Percentiles rank a stretch among this genome's conserved stretches.
Conservation (phyloP, 1,140 invertebrate genomes). For the Hestina assimilis region DNA sequence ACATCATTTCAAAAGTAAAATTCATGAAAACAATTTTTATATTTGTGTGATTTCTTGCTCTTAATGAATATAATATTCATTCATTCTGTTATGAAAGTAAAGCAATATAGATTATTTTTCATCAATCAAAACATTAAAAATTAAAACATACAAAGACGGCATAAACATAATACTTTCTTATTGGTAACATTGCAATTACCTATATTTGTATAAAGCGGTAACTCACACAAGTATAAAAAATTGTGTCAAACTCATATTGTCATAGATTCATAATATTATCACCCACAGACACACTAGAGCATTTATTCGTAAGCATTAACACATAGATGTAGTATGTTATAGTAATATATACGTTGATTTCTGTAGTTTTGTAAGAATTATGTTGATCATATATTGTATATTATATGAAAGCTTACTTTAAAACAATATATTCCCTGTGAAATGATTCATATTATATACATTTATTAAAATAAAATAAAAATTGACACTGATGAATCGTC, state of each 20-base stretch:
- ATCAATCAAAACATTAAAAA: no score
- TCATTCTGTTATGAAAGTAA: no score
- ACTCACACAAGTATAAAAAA: no score
- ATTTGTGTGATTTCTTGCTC: slow-evolving; percentile 3
- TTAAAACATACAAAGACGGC: no score
- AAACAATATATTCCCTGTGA: slow-evolving; percentile 49
- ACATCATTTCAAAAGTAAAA: slow-evolving; percentile 1
- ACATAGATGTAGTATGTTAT: slow-evolving; percentile 67
- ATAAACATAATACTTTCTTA: no score
- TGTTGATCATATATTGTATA: slow-evolving; percentile 56
- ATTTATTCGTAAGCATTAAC: slow-evolving; percentile 73
- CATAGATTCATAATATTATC: not conserved
- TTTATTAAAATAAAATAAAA: slow-evolving; percentile 12
- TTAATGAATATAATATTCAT: not conserved
- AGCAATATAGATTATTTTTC: no score
- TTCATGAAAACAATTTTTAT: slow-evolving; percentile 9
- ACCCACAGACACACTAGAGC: slow-evolving; percentile 52
- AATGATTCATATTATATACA: slow-evolving; percentile 23
- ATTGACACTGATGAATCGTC: slow-evolving; percentile 51
- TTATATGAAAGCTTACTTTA: slow-evolving; percentile 31
- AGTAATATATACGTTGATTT: slow-evolving; percentile 78
- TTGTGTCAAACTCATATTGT: not conserved
- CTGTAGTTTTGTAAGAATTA: slow-evolving; percentile 63
- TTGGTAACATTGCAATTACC: no score
- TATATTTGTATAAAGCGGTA: not conserved